Conservation (phyloP, 2,797 vertebrate species). For the Notamacropus eugenii region DNA sequence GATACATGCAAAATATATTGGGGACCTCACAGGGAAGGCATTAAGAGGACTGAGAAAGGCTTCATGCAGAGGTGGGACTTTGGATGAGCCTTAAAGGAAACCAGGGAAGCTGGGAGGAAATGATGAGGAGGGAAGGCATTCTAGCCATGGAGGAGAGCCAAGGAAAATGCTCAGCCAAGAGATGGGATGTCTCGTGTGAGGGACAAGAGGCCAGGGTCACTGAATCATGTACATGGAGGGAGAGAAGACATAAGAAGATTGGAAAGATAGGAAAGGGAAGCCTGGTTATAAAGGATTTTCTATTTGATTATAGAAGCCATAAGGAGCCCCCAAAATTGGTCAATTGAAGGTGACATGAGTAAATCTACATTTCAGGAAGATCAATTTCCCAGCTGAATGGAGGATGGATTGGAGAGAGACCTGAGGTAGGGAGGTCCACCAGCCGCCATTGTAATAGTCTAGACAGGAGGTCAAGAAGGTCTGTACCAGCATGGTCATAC, state of each 20-base stretch:
- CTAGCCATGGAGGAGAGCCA: not conserved
- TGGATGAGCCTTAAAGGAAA: not conserved
- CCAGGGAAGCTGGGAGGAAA: not conserved
- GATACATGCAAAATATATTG: not conserved
- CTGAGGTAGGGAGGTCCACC: not conserved
- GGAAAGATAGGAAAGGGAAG: not conserved
- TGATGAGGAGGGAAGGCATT: not conserved
- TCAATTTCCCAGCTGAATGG: not conserved
- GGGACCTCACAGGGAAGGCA: not conserved
- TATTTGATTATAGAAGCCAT: not conserved
- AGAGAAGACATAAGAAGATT: not conserved
- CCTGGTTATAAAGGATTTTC: not conserved
- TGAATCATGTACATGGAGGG: not conserved
- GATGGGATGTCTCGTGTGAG: not conserved
- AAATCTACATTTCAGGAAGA: not conserved
- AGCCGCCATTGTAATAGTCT: no score
- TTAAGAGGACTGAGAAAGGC: not conserved
- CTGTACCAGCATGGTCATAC: no score
- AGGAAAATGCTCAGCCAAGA: not conserved
- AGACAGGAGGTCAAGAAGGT: not conserved
- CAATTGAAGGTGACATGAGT: not conserved
- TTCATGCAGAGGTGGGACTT: not conserved
- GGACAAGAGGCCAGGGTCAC: not conserved
- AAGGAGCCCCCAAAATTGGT: not conserved
- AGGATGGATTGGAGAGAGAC: not conserved